Evolutionary conservation across 2,888 invertebrate genomes (phyloP).

Genomic region (Apodemia hepburni): DNA sequence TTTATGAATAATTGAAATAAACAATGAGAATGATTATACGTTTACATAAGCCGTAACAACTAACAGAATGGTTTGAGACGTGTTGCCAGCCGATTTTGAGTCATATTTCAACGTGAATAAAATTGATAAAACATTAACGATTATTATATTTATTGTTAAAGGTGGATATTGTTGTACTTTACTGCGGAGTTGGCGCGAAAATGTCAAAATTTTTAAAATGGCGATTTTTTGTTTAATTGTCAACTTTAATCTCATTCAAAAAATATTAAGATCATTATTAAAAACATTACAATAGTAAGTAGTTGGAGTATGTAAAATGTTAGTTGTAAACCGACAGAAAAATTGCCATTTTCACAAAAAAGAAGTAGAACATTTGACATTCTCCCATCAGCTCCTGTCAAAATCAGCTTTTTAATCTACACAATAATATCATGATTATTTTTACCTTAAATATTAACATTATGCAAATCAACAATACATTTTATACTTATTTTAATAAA

Average conservation of each 20-base stretch:
- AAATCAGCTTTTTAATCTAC: constrained; percentile 13
- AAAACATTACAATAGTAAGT: background rate
- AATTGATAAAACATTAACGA: constrained; percentile 36
- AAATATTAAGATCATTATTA: background rate
- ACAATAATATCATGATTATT: constrained; percentile 7
- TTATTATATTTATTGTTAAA: constrained; percentile 25
- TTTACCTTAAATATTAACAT: constrained; percentile 13
- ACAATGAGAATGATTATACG: constrained; percentile 23
- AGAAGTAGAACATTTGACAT: background rate
- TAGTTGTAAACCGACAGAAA: background rate
- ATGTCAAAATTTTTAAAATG: constrained; percentile 4
- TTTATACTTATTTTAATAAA: background rate
- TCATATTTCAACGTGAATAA: constrained; percentile 30
- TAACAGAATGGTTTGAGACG: constrained; percentile 12
- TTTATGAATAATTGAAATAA: constrained; percentile 29
- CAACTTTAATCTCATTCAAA: too few relatives aligned
- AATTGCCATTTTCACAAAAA: background rate
- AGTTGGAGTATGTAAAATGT: background rate
- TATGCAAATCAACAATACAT: constrained; percentile 13
- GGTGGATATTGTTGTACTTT: constrained; percentile 32
- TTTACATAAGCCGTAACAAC: constrained; percentile 19
- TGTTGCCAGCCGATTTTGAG: constrained; percentile 20
- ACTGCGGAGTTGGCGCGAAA: constrained; percentile 16
- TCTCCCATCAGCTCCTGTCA: background rate
- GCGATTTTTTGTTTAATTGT: too few relatives aligned